Base-by-base conservation (phyloP, 23 tunicate genomes). In the Ciona savignyi region DNA sequence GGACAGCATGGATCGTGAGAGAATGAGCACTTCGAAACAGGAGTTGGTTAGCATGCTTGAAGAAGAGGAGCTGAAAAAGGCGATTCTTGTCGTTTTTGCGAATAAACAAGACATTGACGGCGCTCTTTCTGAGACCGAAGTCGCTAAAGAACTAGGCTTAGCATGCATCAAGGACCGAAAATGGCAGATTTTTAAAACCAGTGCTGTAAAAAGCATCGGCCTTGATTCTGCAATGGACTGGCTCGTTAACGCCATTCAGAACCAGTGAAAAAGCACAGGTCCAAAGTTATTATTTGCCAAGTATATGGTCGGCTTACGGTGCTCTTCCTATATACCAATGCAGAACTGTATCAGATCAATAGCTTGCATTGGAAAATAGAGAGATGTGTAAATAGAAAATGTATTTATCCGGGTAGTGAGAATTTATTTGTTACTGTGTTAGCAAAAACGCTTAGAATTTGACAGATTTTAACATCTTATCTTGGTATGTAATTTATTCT, bases 41-140 rank as follows among this genome's bases (percentile, higher is more conserved):
- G 99, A 95, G 51, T 62, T 95, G 27, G 85, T 88, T 23, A 69
- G 87, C 29, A 95, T 95, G 99, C 83, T 95, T 3, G 99, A 95
- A 68, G 99, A 95, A 89, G 99, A 95, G 24, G 99, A 95, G 65
- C 60, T 95, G n/a, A 95, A 88, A 51, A 95, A 89, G 72, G 82
- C 99, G 31, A 83, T 83, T 0, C 70, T 94, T 9, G 75, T 94
- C 20, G 95, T 94, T 29, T 87, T 94, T 76, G 99, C 99, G 0
- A 94, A 94, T 66, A 94, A 94, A 63, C 99, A 94, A 71, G 99
- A 94, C 79, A 76, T 93, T 65, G 95, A 88, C 20, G 89, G 95
- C 6, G 99, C 99, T 1, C 67, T 87, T 71, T 71, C 99, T 23
- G 97, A 95, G 65, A 75, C 95, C 3, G 95, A 94, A 48, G 91